These are phyloP conservation scores for Falco berigora DNA, from an alignment of 2,797 vertebrate species.

Conservation along the genomic window DNA sequence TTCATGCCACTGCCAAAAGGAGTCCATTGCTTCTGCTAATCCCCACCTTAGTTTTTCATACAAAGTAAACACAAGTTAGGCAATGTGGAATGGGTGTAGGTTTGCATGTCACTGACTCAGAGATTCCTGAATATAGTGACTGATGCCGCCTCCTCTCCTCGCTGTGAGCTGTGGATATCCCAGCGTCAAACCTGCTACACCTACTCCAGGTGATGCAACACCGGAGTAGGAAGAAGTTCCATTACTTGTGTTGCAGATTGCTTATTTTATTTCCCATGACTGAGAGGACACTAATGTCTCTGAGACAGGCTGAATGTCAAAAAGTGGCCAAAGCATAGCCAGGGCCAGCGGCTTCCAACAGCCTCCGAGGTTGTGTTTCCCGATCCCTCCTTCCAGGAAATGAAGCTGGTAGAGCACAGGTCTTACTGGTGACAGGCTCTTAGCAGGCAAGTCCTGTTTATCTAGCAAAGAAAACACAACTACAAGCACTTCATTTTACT, in stretches of 20 bases:
- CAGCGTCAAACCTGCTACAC: not conserved
- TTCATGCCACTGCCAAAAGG: not conserved
- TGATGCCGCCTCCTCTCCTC: not conserved
- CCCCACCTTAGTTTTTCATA: conserved; percentile 50
- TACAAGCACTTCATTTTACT: conserved; percentile 45
- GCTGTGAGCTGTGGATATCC: not conserved
- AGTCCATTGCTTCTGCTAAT: not conserved
- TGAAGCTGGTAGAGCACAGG: not conserved
- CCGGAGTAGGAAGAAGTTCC: not conserved
- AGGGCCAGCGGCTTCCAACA: not conserved
- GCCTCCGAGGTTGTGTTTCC: not conserved
- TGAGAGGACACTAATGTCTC: not conserved
- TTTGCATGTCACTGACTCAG: conserved; percentile 63
- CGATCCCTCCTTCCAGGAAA: conserved; percentile 32
- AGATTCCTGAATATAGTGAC: conserved; percentile 47
- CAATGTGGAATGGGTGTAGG: conserved; percentile 58
- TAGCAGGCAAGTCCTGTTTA: conserved; percentile 62
- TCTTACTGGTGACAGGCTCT: not conserved
- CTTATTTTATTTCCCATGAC: not conserved
- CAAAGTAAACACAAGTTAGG: conserved; percentile 61
- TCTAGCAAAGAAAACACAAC: conserved; percentile 50
- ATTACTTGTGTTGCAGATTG: not conserved
- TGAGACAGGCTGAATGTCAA: not conserved
- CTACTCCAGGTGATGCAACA: conserved; percentile 15
- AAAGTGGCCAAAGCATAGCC: not conserved